phyloP scores from a whole-genome alignment of 2,113 vertebrate species.

The pig (Sus scrofa) region DNA sequence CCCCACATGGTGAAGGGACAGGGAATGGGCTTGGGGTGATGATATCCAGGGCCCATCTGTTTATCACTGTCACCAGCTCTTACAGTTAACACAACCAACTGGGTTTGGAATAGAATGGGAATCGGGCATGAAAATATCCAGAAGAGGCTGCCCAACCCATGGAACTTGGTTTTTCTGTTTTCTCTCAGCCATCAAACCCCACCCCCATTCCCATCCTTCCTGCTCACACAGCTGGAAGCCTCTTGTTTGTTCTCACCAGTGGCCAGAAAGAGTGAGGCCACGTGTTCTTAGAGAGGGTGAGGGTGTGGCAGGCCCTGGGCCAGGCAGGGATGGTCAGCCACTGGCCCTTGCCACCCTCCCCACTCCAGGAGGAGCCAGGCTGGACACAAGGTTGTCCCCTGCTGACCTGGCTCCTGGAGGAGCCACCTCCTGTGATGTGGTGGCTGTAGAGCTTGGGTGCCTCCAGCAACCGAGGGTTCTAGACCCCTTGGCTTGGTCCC shows the following conservation, averaged over 20 bases:
- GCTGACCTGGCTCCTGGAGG: fast-evolving
- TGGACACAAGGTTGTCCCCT: background rate
- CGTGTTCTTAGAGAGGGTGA: background rate
- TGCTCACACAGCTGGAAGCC: background rate
- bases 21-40: no score
- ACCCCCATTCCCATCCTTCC: background rate
- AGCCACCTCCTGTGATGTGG: no score
- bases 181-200: background rate
- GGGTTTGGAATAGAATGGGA: background rate
- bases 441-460: fast-evolving
- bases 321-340: background rate
- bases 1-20: background rate
- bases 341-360: background rate
- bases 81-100: background rate
- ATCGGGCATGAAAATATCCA: background rate
- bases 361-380: background rate
- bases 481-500: background rate
- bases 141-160: background rate
- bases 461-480: background rate
- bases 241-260: background rate
- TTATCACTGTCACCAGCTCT: background rate
- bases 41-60: background rate
- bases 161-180: background rate
- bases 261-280: background rate
- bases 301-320: background rate